Evolutionary conservation across 2,888 invertebrate genomes (phyloP).

Genomic region (Phlogophora meticulosa): DNA sequence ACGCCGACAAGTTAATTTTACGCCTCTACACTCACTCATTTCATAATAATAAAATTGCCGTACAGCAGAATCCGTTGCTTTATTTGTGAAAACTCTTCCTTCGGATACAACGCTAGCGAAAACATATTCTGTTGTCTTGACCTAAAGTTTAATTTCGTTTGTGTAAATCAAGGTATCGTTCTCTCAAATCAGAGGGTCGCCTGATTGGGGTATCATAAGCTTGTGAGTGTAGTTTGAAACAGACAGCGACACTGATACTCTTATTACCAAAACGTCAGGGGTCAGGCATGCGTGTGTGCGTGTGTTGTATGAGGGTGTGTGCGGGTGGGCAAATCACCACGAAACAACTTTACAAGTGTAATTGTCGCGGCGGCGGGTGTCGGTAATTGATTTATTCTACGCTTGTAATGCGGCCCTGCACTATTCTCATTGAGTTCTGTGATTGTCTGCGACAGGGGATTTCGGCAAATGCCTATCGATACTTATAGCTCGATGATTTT

Average conservation of each 20-base stretch:
- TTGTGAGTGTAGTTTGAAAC: constrained; percentile 84
- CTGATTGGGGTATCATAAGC: constrained; percentile 86
- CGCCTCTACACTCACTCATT: constrained; percentile 76
- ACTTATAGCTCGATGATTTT: constrained; percentile 55
- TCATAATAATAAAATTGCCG: constrained; percentile 78
- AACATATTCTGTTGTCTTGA: constrained; percentile 37
- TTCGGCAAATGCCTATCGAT: constrained; percentile 59
- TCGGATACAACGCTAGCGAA: constrained; percentile 23
- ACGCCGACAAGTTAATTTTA: constrained; percentile 75
- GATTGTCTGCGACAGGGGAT: constrained; percentile 66
- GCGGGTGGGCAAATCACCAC: constrained; percentile 79
- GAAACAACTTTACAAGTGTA: constrained; percentile 85
- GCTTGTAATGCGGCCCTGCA: constrained; percentile 65
- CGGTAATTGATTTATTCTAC: constrained; percentile 85
- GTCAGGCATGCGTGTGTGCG: constrained; percentile 70
- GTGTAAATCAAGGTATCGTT: constrained; percentile 59
- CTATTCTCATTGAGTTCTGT: constrained; percentile 63
- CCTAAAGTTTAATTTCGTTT: constrained; percentile 64
- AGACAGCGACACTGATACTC: constrained; percentile 81
- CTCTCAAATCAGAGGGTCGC: constrained; percentile 81
- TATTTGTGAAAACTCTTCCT: constrained; percentile 71
- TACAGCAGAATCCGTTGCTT: constrained; percentile 71
- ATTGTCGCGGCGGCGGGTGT: constrained; percentile 84
- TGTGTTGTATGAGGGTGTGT: constrained; percentile 61
- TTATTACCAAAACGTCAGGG: constrained; percentile 81